Percentiles rank a stretch among this genome's conserved stretches.
Conservation (phyloP, 2,888 invertebrate genomes). For the Heterodera filipjevi region DNA sequence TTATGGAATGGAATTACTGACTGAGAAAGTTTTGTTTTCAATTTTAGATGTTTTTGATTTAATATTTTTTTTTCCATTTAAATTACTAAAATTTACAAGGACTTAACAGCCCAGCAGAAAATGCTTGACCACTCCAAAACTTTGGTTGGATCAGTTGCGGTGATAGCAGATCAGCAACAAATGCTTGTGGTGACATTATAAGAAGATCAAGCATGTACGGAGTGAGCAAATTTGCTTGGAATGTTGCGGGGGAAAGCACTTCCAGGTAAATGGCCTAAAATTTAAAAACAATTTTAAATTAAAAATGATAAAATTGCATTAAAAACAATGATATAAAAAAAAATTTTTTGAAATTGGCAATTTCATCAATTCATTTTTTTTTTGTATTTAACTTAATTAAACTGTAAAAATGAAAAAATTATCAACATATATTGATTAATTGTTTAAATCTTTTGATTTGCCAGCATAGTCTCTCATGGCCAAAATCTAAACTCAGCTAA, state of each 20-base stretch:
- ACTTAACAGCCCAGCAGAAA: conserved; percentile 17
- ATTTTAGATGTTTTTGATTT: background rate
- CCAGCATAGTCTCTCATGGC: no score
- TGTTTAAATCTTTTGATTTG: no score
- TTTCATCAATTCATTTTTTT: no score
- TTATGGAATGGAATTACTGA: no score
- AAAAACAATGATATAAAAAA: no score
- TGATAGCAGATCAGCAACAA: conserved; percentile 25
- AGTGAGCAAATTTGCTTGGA: conserved; percentile 23
- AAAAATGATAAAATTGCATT: background rate
- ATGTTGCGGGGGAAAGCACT: conserved; percentile 9
- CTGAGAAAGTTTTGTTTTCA: no score
- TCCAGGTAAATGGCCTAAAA: conserved; percentile 5
- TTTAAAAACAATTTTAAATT: background rate
- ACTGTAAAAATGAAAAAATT: no score
- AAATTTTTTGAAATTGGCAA: no score
- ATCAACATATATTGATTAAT: no score
- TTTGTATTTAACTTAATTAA: no score
- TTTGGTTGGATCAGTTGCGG: conserved; percentile 11
- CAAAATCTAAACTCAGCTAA: no score
- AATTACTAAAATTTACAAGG: conserved; percentile 20
- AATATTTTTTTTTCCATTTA: background rate
- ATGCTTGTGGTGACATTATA: conserved; percentile 16
- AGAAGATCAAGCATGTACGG: conserved; percentile 6
- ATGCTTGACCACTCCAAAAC: conserved; percentile 2